phyloP scores from a whole-genome alignment of 1,140 invertebrate species.

The Dendroctonus ponderosae region DNA sequence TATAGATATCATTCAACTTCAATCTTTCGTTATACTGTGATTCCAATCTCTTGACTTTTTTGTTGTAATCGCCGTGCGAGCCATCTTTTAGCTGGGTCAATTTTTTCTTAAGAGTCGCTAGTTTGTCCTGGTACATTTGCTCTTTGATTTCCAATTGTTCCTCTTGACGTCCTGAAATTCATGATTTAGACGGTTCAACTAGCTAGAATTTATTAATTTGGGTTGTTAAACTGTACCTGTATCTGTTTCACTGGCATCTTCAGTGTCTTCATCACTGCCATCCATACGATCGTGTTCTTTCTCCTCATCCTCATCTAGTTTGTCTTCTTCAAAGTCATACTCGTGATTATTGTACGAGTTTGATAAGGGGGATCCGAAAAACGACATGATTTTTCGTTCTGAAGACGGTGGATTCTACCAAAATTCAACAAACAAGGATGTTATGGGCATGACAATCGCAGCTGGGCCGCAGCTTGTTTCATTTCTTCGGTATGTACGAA shows the following conservation, averaged over 20 bases:
- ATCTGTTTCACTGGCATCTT: slow-evolving; percentile 88
- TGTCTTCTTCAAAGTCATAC: slow-evolving; percentile 44
- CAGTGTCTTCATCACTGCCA: slow-evolving; percentile 63
- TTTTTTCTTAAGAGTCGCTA: slow-evolving; percentile 85
- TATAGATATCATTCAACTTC: slow-evolving; percentile 76
- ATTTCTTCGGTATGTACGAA: too few species aligned
- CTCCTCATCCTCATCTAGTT: slow-evolving; percentile 39
- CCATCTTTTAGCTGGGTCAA: slow-evolving; percentile 84
- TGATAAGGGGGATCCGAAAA: slow-evolving; percentile 41
- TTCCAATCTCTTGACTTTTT: slow-evolving; percentile 79
- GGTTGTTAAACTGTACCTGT: slow-evolving; percentile 43
- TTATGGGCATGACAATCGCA: too few species aligned
- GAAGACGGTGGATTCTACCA: too few species aligned
- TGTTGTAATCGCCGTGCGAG: slow-evolving; percentile 81
- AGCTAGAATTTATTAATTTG: neutral
- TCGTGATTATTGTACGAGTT: slow-evolving; percentile 41
- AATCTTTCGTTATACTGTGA: slow-evolving; percentile 76
- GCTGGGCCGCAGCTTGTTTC: too few species aligned
- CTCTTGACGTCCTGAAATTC: slow-evolving; percentile 64
- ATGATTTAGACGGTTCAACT: slow-evolving; percentile 39
- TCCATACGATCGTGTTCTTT: slow-evolving; percentile 38
- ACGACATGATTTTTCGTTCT: slow-evolving; percentile 28
- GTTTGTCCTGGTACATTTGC: slow-evolving; percentile 93
- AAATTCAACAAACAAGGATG: too few species aligned
- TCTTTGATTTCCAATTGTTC: slow-evolving; percentile 86